phyloP scores from a whole-genome alignment of 1,140 invertebrate genomes.

The Drosophila kepulauana region DNA sequence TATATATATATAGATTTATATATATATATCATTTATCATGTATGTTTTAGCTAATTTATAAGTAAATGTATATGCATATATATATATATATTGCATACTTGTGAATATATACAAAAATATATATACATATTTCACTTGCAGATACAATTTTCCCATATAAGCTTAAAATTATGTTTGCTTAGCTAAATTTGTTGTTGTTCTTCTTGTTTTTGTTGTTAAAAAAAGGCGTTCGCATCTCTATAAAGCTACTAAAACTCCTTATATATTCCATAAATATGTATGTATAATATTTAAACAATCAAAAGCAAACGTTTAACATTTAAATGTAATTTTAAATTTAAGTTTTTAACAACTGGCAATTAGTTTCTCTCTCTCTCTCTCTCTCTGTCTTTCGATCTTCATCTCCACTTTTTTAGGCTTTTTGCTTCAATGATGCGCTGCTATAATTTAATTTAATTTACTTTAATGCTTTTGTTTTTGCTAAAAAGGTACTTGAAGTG shows the following conservation, averaged over 20 bases:
- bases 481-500: constrained; percentile 83
- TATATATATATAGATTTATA: constrained; percentile 27
- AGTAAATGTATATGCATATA: constrained; percentile 30
- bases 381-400: background rate
- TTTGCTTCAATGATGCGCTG: constrained; percentile 37
- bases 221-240: constrained; percentile 43
- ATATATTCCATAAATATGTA: constrained; percentile 26
- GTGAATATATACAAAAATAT: background rate
- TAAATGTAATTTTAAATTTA: constrained; percentile 33
- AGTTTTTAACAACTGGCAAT: constrained; percentile 57
- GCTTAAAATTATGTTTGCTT: constrained; percentile 22
- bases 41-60: constrained; percentile 30
- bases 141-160: constrained; percentile 16
- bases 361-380: constrained; percentile 6
- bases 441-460: constrained; percentile 26
- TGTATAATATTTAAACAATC: constrained; percentile 40
- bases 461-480: constrained; percentile 54
- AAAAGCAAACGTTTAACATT: constrained; percentile 58
- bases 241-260: constrained; percentile 46
- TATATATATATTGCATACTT: constrained; percentile 11
- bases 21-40: constrained; percentile 23
- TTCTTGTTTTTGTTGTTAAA: constrained; percentile 11
- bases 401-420: constrained; percentile 14
- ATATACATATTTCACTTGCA: constrained; percentile 19
- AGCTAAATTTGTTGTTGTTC: constrained; percentile 20